These are phyloP conservation scores for Drosophila heteroneura DNA, from an alignment of 2,888 invertebrate genomes.

Conservation along the genomic window DNA sequence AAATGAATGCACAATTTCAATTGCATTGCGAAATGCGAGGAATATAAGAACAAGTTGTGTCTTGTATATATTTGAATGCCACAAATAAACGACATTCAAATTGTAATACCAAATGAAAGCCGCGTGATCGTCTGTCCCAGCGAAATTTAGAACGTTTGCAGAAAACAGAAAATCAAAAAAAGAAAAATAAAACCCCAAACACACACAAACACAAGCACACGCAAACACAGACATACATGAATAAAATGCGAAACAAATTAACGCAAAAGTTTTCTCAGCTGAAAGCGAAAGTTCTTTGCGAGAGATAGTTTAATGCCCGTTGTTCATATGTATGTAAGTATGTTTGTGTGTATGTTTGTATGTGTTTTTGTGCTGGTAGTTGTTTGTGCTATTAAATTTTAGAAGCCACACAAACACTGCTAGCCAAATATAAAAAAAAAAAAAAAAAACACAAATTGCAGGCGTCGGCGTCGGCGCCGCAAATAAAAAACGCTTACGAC, in stretches of 20 bases:
- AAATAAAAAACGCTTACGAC: constrained; percentile 73
- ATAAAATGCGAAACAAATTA: constrained; percentile 42
- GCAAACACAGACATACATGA: constrained; percentile 26
- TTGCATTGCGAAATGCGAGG: constrained; percentile 50
- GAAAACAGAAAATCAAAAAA: constrained; percentile 21
- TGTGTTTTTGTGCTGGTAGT: constrained; percentile 28
- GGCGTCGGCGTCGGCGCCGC: constrained; percentile 30
- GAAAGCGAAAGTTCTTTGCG: constrained; percentile 65
- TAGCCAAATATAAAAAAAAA: constrained; percentile 25
- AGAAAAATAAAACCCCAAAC: constrained; percentile 12
- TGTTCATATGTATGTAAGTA: constrained; percentile 6
- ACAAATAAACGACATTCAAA: constrained; percentile 41
- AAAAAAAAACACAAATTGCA: constrained; percentile 32
- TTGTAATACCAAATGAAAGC: constrained; percentile 63
- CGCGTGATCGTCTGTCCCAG: constrained; percentile 45
- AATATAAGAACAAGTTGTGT: constrained; percentile 22
- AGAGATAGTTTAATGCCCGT: constrained; percentile 63
- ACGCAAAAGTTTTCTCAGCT: constrained; percentile 49
- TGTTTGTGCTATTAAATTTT: constrained; percentile 58
- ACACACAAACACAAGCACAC: background rate
- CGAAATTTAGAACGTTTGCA: constrained; percentile 44
- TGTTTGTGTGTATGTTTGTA: constrained; percentile 22
- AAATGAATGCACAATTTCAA: constrained; percentile 54
- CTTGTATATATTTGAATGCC: constrained; percentile 2
- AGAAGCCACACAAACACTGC: constrained; percentile 31